Evolutionary conservation across 2,113 vertebrate genomes (phyloP).

Genomic region (Xiphias gladius): DNA sequence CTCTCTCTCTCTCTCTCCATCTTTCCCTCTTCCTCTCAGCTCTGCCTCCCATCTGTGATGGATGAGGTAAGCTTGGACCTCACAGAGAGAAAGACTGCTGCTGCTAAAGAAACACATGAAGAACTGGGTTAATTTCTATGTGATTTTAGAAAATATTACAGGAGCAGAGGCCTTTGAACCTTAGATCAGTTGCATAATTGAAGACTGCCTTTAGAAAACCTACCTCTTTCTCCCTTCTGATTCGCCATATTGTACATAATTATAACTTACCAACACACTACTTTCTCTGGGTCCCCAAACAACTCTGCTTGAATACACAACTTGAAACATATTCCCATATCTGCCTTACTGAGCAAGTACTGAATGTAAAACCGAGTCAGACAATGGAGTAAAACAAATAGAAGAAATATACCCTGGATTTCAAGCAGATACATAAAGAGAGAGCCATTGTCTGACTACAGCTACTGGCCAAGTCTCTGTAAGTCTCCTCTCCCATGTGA

Average conservation of each 20-base stretch:
- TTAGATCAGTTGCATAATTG: conserved; percentile 24
- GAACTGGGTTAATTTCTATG: neutral
- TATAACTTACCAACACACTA: neutral
- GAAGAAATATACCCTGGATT: conserved; percentile 13
- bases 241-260: conserved; percentile 5
- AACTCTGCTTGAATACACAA: neutral
- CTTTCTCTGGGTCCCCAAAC: neutral
- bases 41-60: neutral
- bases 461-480: conserved; percentile 32
- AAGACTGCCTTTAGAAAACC: conserved; percentile 22
- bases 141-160: neutral
- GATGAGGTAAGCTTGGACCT: conserved; percentile 46
- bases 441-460: conserved; percentile 33
- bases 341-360: neutral
- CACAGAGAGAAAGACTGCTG: conserved; percentile 23
- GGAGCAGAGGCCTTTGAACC: conserved; percentile 9
- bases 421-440: conserved; percentile 24
- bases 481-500: conserved; percentile 31
- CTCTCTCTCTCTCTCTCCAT: neutral
- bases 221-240: neutral
- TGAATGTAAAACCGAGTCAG: neutral
- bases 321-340: neutral
- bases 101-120: conserved; percentile 23
- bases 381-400: conserved; percentile 9
- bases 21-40: neutral